Evolutionary conservation across 2,888 invertebrate genomes (phyloP).

Genomic region (Phengaris alcon): DNA sequence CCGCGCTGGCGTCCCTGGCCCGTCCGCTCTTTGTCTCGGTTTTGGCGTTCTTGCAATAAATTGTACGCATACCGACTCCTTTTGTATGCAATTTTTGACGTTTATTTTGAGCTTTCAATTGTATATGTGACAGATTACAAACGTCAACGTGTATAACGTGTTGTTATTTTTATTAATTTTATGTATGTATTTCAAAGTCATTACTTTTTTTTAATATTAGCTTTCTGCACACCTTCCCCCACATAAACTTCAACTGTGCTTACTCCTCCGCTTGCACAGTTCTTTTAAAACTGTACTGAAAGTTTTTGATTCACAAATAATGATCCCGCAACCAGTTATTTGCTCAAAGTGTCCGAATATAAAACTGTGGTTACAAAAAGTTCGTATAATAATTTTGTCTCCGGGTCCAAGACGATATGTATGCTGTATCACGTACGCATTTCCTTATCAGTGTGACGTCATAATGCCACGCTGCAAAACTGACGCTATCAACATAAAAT

Average conservation of each 20-base stretch:
- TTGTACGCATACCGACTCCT: conserved; percentile 10
- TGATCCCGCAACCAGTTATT: too few relatives aligned
- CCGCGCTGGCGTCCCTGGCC: conserved; percentile 32
- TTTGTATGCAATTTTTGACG: conserved; percentile 8
- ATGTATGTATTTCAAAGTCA: too few relatives aligned
- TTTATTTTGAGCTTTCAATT: conserved; percentile 13
- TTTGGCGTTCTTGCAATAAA: conserved; percentile 35
- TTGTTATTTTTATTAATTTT: too few relatives aligned
- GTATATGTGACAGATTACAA: background rate
- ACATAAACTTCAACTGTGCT: too few relatives aligned
- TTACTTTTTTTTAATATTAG: too few relatives aligned
- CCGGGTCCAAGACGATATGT: conserved; percentile 41
- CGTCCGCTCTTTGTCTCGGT: conserved; percentile 38
- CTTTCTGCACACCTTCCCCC: too few relatives aligned
- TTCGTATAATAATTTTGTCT: background rate
- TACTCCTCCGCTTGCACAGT: too few relatives aligned
- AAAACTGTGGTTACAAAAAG: background rate
- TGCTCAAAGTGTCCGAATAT: too few relatives aligned
- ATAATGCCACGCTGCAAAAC: conserved; percentile 10
- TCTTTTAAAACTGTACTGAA: too few relatives aligned
- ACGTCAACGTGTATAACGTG: too few relatives aligned
- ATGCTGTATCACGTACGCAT: conserved; percentile 66
- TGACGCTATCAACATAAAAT: background rate
- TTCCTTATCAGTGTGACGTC: conserved; percentile 50
- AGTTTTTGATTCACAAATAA: too few relatives aligned